Evolutionary conservation across 2,113 vertebrate species (phyloP), one percentile per base, ranked within the genome.

Genomic region (Myotis davidii): DNA sequence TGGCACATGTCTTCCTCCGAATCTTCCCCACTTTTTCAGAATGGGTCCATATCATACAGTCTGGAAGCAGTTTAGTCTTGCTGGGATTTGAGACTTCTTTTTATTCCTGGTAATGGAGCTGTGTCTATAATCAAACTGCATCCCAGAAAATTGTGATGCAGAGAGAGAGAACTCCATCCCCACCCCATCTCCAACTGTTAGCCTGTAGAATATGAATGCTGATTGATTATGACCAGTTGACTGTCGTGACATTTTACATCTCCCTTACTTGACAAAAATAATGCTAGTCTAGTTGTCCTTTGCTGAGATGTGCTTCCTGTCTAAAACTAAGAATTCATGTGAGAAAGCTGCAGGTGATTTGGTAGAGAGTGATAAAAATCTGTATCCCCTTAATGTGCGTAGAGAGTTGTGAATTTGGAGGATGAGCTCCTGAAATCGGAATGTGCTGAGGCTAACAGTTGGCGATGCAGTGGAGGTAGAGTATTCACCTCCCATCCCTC

Each of bases 271-370:
- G 69, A 76, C 52, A 77, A 91, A 93, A 91, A 6, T 32, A 29
- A 8, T 16, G 3, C 76, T 88, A 69, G 17, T 92, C 59, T 88
- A 77, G 32, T 85, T 95, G 52, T 59, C 88, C 69, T 91, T 70
- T 67, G 74, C 73, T 91, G 59, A 88, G 61, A 32, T 39, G 17
- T 64, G 8, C 65, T 93, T 96, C 16, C 13, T 29, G 25, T 88
- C 88, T 93, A 83, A 50, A 95, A 95, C 21, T 76, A n/a, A 86
- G 79, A 89, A 50, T 95, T 82, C 1, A 20, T 81, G 48, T 90
- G 81, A 78, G 23, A 92, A 81, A 87, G 39, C 54, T 59, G n/a
- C 67, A 86, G 48, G 56, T 94, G 45, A 42, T 70, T 70, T 88
- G 52, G 69, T 54, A 45, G 59, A 16, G 27, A 64, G 79, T 45